Evolutionary conservation across 2,888 invertebrate species (phyloP).

Genomic region (Pseudococcus longispinus): DNA sequence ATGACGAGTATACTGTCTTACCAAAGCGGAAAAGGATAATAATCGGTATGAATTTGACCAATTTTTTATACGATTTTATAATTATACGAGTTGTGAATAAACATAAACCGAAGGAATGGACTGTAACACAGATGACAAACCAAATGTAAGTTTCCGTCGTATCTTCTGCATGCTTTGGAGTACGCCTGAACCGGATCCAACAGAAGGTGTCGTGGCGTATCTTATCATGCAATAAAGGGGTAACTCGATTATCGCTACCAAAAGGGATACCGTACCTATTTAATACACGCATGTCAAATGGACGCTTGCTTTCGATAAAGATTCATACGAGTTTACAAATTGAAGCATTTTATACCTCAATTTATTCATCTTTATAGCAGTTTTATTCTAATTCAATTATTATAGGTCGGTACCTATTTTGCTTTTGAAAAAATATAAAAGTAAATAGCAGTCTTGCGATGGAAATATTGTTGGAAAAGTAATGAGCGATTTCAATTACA

Average conservation of each 20-base stretch:
- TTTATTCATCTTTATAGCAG: too few species aligned
- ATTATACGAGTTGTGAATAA: not conserved
- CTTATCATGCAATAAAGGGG: not conserved
- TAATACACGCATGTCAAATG: slow-evolving; percentile 43
- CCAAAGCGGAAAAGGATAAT: slow-evolving; percentile 25
- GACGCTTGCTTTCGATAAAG: slow-evolving; percentile 18
- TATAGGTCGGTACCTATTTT: too few species aligned
- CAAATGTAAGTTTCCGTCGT: slow-evolving; percentile 28
- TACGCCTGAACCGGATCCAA: slow-evolving; percentile 25
- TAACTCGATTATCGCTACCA: slow-evolving; percentile 27
- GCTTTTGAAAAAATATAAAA: too few species aligned
- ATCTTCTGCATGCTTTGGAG: not conserved
- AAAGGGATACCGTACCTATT: not conserved
- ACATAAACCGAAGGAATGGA: not conserved
- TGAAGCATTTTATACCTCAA: not conserved
- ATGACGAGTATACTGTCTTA: not conserved
- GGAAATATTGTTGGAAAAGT: too few species aligned
- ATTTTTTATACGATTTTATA: slow-evolving; percentile 14
- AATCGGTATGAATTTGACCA: slow-evolving; percentile 7
- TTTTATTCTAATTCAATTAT: too few species aligned
- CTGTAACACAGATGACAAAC: slow-evolving; percentile 7
- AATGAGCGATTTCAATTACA: too few species aligned
- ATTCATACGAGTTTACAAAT: not conserved
- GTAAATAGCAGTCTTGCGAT: too few species aligned
- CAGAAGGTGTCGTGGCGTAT: slow-evolving; percentile 37